Evolutionary conservation across 2,113 vertebrate species (phyloP).

Genomic region (Labeo catla): DNA sequence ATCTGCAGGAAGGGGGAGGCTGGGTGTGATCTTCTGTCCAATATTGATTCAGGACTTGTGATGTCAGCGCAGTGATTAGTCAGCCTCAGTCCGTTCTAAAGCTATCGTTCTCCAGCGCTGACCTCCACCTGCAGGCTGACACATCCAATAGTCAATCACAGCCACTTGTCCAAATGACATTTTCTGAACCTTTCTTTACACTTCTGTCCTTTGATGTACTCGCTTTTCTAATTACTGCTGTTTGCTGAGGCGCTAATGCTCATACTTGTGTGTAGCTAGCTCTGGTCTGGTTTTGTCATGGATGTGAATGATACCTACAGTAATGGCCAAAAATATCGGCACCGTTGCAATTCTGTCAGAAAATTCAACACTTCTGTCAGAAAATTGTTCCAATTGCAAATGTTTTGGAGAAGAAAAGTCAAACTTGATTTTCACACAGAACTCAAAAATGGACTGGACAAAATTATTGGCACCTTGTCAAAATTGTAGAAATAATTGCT

Average conservation of each 20-base stretch:
- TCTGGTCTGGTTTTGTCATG: no score
- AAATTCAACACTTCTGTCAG: no score
- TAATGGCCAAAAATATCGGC: no score
- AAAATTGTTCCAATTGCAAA: no score
- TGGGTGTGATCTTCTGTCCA: conserved; percentile 45
- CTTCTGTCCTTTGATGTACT: conserved; percentile 19
- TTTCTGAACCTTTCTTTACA: conserved; percentile 1
- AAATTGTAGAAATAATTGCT: no score
- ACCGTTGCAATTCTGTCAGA: no score
- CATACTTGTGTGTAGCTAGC: not conserved
- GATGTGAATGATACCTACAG: not conserved
- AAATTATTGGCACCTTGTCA: no score
- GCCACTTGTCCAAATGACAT: conserved; percentile 3
- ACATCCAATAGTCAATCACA: conserved; percentile 25
- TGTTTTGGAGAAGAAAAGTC: no score
- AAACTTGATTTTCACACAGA: no score
- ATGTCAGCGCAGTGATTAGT: conserved; percentile 43
- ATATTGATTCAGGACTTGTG: conserved; percentile 38
- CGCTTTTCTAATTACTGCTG: not conserved
- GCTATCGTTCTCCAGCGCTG: conserved; percentile 26
- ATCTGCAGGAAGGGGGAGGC: conserved; percentile 35
- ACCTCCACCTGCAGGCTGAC: conserved; percentile 36
- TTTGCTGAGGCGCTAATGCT: not conserved
- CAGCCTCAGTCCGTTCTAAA: conserved; percentile 35
- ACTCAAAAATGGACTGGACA: no score